Evolutionary conservation across 2,113 vertebrate species (phyloP), one percentile per base, ranked within the genome.

Genomic region (Labeo rohita): DNA sequence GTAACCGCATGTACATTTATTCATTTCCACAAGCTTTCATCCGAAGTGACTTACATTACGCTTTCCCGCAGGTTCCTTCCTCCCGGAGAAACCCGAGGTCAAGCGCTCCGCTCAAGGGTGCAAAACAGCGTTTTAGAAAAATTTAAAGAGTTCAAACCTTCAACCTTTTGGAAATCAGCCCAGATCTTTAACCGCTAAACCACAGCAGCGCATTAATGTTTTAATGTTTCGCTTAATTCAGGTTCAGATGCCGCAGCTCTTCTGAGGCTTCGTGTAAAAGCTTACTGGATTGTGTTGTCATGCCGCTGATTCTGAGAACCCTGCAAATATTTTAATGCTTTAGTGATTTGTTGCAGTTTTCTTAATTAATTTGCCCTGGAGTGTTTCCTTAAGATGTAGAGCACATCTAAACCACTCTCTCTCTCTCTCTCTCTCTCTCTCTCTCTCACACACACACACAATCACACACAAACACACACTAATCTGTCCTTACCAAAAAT

Each of bases 301-400:
- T 45, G 10, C 10, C 39, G 1, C 70, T 12, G 70, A 74, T 23
- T 23, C 10, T 23, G 5, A 50, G 21, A 75, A 75, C 1, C 12
- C 0, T 50, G 72, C 45, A 28, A 23, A 75, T 49, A 23, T 23
- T 75, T 50, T 4, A 75, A 50, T 28, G 45, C 1, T 12, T 49
- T 8, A 49, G 45, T 23, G 45, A 23, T 74, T 74, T 49, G 45
- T 74, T 8, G 23, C 45, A 23, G 72, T 49, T 73, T 45, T 75
- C n/a, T 50, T 49, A 49, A 50, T 28, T 49, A 23, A 75, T 50
- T 23, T 49, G 45, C 72, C 45, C 72, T 0, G 18, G 45, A 50
- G 45, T 49, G 45, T 15, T 75, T 75, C 72, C 72, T 15, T 49
- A 49, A 75, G 72, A 75, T 75, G 72, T 50, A 50, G 45, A 75